Conservation (phyloP, 2,113 vertebrate genomes). For the Chiloscyllium plagiosum region DNA sequence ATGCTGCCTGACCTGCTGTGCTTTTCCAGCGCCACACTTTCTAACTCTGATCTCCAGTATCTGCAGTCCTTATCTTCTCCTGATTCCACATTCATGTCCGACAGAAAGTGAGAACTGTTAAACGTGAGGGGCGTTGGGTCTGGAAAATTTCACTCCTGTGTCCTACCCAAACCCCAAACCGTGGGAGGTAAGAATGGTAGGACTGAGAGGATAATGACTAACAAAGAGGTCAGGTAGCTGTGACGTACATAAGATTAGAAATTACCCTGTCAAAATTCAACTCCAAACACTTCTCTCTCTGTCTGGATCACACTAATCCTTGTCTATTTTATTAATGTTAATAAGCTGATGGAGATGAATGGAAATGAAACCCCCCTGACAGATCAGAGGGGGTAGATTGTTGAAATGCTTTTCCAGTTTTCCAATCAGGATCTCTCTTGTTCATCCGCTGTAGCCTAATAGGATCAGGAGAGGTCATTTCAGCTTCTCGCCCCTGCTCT, state of each 20-base stretch:
- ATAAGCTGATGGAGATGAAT: not conserved
- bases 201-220: not conserved
- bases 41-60: no score
- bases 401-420: not conserved
- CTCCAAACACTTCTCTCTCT: not conserved
- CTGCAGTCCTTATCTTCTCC: no score
- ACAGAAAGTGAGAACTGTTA: not conserved
- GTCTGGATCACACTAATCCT: not conserved
- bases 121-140: not conserved
- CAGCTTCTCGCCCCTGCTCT: not conserved
- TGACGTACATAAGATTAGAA: not conserved
- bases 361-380: not conserved
- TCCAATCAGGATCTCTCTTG: not conserved
- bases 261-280: not conserved
- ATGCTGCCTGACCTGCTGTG: no score
- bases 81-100: not conserved
- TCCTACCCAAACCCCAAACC: not conserved
- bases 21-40: no score
- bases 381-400: not conserved
- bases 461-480: not conserved
- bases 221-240: not conserved
- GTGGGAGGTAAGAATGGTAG: no score
- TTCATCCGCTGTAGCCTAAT: not conserved
- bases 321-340: not conserved
- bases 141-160: not conserved